Percentiles rank a stretch among this genome's conserved stretches.
These are phyloP conservation scores for Leptoteleia sp. DNA, from an alignment of 1,140 invertebrate species.

Conservation along the genomic window DNA sequence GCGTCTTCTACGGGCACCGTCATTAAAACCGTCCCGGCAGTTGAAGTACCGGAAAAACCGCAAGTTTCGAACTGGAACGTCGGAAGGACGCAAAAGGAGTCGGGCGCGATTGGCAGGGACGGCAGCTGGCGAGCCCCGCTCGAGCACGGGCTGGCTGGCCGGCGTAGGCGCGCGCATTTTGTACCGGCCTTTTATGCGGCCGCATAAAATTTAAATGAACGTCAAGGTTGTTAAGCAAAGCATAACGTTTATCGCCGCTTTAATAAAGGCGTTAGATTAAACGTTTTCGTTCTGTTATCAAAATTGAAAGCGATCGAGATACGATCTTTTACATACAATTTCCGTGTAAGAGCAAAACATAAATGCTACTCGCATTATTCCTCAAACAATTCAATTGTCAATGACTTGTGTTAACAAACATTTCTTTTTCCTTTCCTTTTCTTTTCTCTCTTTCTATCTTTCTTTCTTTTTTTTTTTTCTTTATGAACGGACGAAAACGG, in stretches of 20 bases:
- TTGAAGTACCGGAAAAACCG: slow-evolving; percentile 35
- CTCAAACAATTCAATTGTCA: slow-evolving; percentile 45
- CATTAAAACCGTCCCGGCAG: slow-evolving; percentile 32
- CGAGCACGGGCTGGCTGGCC: slow-evolving; percentile 15
- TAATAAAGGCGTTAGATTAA: slow-evolving; percentile 58
- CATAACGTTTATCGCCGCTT: slow-evolving; percentile 46
- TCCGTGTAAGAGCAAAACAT: slow-evolving; percentile 19
- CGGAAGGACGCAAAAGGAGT: slow-evolving; percentile 41
- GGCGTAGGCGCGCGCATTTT: slow-evolving; percentile 37
- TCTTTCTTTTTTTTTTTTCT: no score
- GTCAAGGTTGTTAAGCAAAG: slow-evolving; percentile 36
- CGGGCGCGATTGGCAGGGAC: slow-evolving; percentile 28
- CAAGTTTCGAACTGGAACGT: slow-evolving; percentile 27
- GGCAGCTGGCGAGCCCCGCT: slow-evolving; percentile 15
- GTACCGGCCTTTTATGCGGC: slow-evolving; percentile 31
- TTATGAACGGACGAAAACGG: slow-evolving; percentile 35
- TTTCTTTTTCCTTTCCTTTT: no score
- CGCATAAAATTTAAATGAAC: slow-evolving; percentile 52
- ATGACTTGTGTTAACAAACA: slow-evolving; percentile 59
- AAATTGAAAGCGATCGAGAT: slow-evolving; percentile 21
- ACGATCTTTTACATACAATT: slow-evolving; percentile 21
- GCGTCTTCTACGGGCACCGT: slow-evolving; percentile 18
- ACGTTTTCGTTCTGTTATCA: slow-evolving; percentile 37
- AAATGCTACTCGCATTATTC: slow-evolving; percentile 10
- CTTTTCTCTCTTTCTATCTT: no score